Base-by-base conservation (phyloP, 1,140 invertebrate genomes). In the Meloidogyne hapla region DNA sequence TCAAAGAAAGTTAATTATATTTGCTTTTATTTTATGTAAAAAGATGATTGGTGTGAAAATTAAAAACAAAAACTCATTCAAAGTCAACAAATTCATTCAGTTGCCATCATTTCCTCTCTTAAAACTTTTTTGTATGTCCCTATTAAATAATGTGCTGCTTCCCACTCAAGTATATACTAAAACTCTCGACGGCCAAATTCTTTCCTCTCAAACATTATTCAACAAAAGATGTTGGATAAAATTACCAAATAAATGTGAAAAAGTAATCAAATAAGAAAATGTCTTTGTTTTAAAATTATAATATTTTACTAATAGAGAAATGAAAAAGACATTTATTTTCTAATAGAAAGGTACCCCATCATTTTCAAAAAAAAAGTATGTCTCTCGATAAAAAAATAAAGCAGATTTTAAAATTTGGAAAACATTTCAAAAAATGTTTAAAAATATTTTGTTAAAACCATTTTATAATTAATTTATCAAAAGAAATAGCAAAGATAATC, bases 1-100 rank as follows among this genome's bases (percentile, higher is more conserved):
- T 42, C 2, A 42, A 42, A 15, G 13, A 56, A 56, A 2, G 18
- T n/a, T 56, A 1, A 56, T 56, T 56, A 56, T 56, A 33, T 33
- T 56, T 56, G 48, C 45, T 56, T 56, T 56, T 56, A 56, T 56
- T 48, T 48, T 48, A 48, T 48, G 15, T 15, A 13, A 42, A 18
- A 48, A 18, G 13, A 56, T 56, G 18, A 42, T 56, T n/a, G 18
- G 48, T 56, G 48, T 56, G 48, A 56, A 56, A 56, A 56, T 56
- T 56, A 56, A 56, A 56, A 56, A 56, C 48, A 56, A 56, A 56
- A 56, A 56, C 48, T 56, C 48, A 56, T 56, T 56, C 48, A 56
- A 18, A 56, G 48, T 56, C 48, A 56, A 56, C 48, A 56, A n/a
- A n/a, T n/a, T 56, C 1, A 56, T 56, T 56, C 48, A 56, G 48